Evolutionary conservation across 2,113 vertebrate species (phyloP), one percentile per base, ranked within the genome.

Genomic region (Ceuthmochares aereus): DNA sequence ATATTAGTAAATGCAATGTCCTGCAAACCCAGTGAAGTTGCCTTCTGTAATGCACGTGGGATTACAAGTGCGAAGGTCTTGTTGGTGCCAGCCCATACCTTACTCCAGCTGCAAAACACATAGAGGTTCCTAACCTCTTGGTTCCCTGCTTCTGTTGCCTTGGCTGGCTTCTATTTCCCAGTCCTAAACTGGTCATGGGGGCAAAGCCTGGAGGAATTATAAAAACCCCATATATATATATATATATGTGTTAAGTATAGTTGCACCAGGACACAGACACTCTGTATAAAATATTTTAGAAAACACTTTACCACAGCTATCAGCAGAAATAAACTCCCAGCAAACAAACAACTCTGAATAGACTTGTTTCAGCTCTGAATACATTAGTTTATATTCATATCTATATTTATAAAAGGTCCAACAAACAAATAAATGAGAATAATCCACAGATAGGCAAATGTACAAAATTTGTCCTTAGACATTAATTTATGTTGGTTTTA

Each of bases 51-150:
- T 49, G 1, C 1, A 0, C 21, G 8, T 47, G 52, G n/a, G 37
- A 51, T 73, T 10, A 29, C 37, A 59, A 54, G 18, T 36, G 32
- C 63, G 45, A 60, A 45, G 32, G 62, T 17, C 23, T 63, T 30
- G 7, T 6, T 0, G 4, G 51, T 51, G 49, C 34, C 56, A 59
- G 55, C 10, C 34, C 25, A n/a, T 10, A 8, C 7, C 1, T 27
- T 21, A 8, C 32, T 82, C 29, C 43, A 15, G n/a, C n/a, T 73
- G 16, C 0, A 0, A 11, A 72, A 84, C 3, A 1, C 8, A 6
- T 4, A 34, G 51, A 58, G 9, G 27, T 15, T 67, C 52, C 64
- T 30, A 8, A 43, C 22, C 11, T 19, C 12, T 9, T 25, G 22
- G 6, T 34, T 63, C 63, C 51, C 42, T 51, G 12, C 54, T 75